Percentiles rank a stretch among this genome's conserved stretches.
These are phyloP conservation scores for Otus sunia DNA, from an alignment of 2,113 vertebrate genomes.

Conservation along the genomic window DNA sequence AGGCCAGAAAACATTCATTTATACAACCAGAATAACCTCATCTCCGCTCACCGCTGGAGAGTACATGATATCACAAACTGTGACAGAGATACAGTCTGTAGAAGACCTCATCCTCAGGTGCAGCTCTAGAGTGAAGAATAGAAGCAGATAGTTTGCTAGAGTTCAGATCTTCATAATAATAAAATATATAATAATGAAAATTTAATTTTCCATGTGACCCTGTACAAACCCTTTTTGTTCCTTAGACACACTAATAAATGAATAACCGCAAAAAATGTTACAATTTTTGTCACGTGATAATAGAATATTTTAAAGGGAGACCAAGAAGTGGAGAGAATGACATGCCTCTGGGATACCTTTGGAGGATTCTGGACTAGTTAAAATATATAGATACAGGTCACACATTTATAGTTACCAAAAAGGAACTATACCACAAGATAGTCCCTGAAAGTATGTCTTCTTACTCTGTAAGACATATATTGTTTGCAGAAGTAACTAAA, in stretches of 20 bases:
- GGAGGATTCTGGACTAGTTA: background rate
- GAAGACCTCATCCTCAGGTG: background rate
- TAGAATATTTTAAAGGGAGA: background rate
- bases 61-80: rapidly evolving
- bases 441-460: background rate
- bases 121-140: background rate
- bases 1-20: background rate
- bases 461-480: background rate
- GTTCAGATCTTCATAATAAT: background rate
- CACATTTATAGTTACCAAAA: background rate
- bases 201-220: background rate
- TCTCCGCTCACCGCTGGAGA: background rate
- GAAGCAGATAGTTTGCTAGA: background rate
- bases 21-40: background rate
- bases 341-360: background rate
- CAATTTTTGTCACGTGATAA: background rate
- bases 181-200: too few relatives aligned
- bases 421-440: background rate
- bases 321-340: background rate
- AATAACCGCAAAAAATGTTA: background rate
- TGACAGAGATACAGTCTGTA: background rate
- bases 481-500: background rate
- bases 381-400: background rate
- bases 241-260: background rate
- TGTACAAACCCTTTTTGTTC: background rate